A percentile compares a stretch with the other conserved stretches of the same genome.
phyloP scores from a whole-genome alignment of 2,113 vertebrate species.

The Hippocampus zosterae region DNA sequence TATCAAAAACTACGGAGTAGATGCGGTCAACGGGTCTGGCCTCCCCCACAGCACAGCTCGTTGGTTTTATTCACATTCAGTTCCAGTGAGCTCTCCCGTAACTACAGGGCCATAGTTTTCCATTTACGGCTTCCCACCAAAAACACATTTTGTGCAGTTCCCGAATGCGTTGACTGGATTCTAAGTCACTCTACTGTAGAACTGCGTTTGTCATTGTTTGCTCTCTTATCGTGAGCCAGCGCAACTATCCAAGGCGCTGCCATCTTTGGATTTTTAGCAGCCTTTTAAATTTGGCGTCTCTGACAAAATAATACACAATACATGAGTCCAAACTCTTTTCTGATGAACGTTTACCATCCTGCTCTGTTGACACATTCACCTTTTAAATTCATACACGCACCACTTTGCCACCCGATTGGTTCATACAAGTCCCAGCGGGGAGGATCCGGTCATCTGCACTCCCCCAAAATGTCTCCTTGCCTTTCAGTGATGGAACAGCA shows the following conservation, averaged over 20 bases:
- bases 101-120: background rate
- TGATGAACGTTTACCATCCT: slow-evolving; percentile 45
- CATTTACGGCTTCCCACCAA: background rate
- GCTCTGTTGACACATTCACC: slow-evolving; percentile 25
- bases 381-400: slow-evolving; percentile 21
- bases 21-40: background rate
- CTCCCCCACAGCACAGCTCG: background rate
- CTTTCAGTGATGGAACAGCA: slow-evolving; percentile 17
- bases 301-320: slow-evolving; percentile 18
- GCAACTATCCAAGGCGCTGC: background rate
- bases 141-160: too few relatives aligned
- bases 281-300: background rate
- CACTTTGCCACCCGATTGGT: slow-evolving; percentile 31
- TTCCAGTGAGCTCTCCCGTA: background rate
- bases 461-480: slow-evolving; percentile 24
- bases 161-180: too few relatives aligned
- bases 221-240: background rate
- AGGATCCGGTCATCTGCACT: slow-evolving; percentile 12
- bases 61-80: background rate
- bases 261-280: background rate
- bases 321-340: background rate
- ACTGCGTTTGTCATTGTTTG: background rate
- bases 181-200: background rate
- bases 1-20: background rate
- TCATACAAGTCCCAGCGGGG: slow-evolving; percentile 22